A percentile compares a stretch with the other conserved stretches of the same genome.
phyloP scores from a whole-genome alignment of 92 coral and sea anemone genomes.

The Siderastrea siderea region DNA sequence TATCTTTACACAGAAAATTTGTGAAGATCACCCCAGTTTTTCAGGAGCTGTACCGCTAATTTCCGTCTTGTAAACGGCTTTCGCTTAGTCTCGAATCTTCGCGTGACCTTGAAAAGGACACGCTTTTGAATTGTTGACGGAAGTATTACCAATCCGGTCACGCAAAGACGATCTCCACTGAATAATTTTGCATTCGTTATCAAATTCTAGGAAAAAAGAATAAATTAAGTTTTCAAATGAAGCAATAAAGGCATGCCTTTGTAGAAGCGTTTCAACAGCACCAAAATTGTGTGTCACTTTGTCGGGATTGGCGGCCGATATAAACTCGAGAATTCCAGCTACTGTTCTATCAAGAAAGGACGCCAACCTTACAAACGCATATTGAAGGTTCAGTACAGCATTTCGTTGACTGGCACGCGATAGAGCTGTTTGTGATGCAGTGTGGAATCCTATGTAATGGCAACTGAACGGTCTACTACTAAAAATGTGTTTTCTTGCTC shows the following conservation, averaged over 20 bases:
- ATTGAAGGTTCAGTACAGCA: too few relatives aligned
- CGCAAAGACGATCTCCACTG: neutral
- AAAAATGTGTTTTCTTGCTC: neutral
- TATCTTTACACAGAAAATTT: too few relatives aligned
- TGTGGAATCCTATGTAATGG: neutral
- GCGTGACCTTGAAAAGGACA: too few relatives aligned
- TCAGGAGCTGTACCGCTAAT: too few relatives aligned
- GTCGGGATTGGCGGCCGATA: neutral
- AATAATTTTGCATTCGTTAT: neutral
- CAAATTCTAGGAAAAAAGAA: constrained; percentile 18
- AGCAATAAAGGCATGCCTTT: too few relatives aligned
- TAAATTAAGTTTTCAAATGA: neutral
- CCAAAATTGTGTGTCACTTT: neutral
- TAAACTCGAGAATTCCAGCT: too few relatives aligned
- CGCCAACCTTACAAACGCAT: too few relatives aligned
- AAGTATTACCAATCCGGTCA: neutral
- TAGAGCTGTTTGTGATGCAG: neutral
- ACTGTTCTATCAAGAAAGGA: neutral
- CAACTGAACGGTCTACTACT: neutral
- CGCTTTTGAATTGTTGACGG: too few relatives aligned
- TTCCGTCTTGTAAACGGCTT: too few relatives aligned
- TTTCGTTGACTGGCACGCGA: neutral
- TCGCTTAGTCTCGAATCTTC: too few relatives aligned
- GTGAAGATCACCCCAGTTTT: too few relatives aligned
- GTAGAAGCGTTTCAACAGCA: too few relatives aligned